Evolutionary conservation across 2,113 vertebrate genomes (phyloP).

Genomic region (Xenotilapia caudafasciata): DNA sequence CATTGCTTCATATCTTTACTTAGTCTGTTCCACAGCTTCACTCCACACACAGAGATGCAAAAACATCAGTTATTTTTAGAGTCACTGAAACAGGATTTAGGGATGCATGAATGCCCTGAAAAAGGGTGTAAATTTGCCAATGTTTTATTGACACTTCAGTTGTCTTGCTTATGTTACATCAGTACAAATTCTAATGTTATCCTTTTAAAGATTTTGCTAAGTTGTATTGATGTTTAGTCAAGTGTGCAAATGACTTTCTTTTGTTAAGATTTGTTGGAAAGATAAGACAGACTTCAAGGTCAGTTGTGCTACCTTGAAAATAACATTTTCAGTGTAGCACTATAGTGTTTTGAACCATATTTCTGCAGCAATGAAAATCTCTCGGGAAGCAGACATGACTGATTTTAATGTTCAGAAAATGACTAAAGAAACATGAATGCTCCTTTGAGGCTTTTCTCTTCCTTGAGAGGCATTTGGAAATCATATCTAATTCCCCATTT

Average conservation of each 20-base stretch:
- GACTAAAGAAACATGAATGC: background rate
- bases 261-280: background rate
- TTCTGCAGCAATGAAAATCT: background rate
- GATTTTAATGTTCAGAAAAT: background rate
- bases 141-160: background rate
- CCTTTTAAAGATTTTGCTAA: background rate
- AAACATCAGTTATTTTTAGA: background rate
- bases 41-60: background rate
- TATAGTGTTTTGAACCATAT: background rate
- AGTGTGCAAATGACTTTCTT: background rate
- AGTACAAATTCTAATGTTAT: background rate
- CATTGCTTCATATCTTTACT: background rate
- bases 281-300: background rate
- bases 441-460: background rate
- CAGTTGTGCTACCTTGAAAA: background rate
- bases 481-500: background rate
- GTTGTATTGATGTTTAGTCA: background rate
- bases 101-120: background rate
- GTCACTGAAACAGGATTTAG: background rate
- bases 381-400: background rate
- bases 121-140: background rate
- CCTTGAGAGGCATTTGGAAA: background rate
- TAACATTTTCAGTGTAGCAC: background rate
- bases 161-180: background rate
- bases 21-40: background rate